Base-by-base conservation (phyloP, 1,140 invertebrate species). In the Cecropterus lyciades region DNA sequence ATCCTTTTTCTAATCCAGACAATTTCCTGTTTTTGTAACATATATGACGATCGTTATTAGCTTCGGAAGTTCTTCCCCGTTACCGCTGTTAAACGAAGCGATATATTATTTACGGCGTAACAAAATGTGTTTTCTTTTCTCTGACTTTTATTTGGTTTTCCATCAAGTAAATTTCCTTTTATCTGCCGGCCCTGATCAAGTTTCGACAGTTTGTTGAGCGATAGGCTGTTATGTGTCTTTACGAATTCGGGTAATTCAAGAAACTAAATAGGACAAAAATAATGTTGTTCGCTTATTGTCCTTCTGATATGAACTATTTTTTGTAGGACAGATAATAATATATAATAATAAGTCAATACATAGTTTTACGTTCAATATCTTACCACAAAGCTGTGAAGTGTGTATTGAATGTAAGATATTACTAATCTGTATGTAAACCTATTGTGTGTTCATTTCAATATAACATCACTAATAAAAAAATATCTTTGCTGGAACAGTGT, bases 91-190 rank as follows among this genome's bases (percentile, higher is more conserved):
- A 52, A 52, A 33, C 49, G 24, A 52, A 52, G 49, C 13, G 27
- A 52, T 52, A 52, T 52, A 52, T 52, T 52, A 52, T 52, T 52
- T 52, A 52, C 24, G 10, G 48, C 10, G 20, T 52, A 51, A 27
- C 48, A 24, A 51, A 51, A 51, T 51, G 13, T 53, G 30, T 53
- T 53, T 37, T 53, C 51, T 53, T 53, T 33, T 7, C 30, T 49
- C 48, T 49, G 48, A 49, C 7, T 16, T 33, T 40, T 55, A 40
- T 40, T 40, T 55, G 52, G 33, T 16, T 16, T 55, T 40, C 30
- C 14, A 40, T 17, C 15, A 15, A 40, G 30, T 16, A 55, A 16
- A 37, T 55, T 33, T 40, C 13, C 30, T 55, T 33, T 49, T 55
- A 33, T 55, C 9, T 7, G 15, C 10, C 16, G 27, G 14, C 9